These are phyloP conservation scores for Cephonodes hylas DNA, from an alignment of 2,888 invertebrate genomes.

Conservation along the genomic window DNA sequence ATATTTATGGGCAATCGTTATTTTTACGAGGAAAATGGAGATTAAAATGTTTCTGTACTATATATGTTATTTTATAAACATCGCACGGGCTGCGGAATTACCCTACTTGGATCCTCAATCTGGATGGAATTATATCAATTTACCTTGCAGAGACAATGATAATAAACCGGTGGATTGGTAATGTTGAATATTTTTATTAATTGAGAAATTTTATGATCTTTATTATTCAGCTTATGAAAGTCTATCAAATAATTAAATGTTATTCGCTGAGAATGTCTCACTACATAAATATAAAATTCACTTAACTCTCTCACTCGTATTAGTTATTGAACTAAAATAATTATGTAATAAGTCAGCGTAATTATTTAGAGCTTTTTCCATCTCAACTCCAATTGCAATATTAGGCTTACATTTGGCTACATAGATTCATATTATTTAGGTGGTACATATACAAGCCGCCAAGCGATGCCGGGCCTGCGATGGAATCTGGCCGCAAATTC, in stretches of 20 bases:
- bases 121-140: conserved; percentile 42
- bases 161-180: conserved; percentile 59
- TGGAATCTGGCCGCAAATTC: conserved; percentile 42
- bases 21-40: neutral
- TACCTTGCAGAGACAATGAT: conserved; percentile 52
- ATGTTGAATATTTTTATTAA: too few relatives aligned
- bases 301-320: too few relatives aligned
- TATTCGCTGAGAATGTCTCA: too few relatives aligned
- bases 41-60: neutral
- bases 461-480: conserved; percentile 23
- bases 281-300: too few relatives aligned
- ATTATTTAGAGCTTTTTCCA: too few relatives aligned
- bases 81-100: neutral
- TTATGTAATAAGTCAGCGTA: too few relatives aligned
- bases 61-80: conserved; percentile 19
- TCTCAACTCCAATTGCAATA: too few relatives aligned
- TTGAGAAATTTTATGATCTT: too few relatives aligned
- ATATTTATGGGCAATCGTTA: neutral
- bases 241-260: too few relatives aligned
- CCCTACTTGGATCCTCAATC: conserved; percentile 14
- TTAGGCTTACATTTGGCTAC: too few relatives aligned
- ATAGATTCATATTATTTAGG: conserved; percentile 33
- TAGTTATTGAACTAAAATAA: too few relatives aligned
- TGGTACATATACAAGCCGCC: conserved; percentile 67
- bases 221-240: too few relatives aligned